Conservation (phyloP, 1,140 invertebrate species). For the Formica exsecta region DNA sequence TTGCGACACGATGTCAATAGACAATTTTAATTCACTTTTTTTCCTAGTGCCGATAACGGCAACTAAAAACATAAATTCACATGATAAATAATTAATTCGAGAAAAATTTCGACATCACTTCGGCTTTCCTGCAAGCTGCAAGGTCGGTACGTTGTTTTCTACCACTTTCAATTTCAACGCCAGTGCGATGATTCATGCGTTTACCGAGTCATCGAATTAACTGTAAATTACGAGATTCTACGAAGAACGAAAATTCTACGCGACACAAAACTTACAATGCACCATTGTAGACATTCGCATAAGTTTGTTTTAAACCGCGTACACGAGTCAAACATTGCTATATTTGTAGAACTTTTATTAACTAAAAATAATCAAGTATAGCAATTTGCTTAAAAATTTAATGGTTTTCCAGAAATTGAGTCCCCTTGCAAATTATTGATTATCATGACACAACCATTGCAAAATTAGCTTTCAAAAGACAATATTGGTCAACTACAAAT, state of each 20-base stretch:
- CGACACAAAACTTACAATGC: background rate
- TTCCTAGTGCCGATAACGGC: background rate
- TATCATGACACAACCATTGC: background rate
- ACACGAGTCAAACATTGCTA: background rate
- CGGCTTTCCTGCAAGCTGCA: background rate
- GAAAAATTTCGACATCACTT: conserved; percentile 22
- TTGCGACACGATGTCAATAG: background rate
- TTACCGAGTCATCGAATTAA: background rate
- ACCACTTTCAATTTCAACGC: background rate
- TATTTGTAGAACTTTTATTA: background rate
- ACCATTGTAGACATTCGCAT: background rate
- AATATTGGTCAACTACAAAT: background rate
- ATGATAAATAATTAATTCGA: conserved; percentile 49
- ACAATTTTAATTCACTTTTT: background rate
- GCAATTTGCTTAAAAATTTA: no score
- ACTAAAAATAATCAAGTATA: background rate
- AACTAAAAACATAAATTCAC: background rate
- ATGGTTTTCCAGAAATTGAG: background rate
- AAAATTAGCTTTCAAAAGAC: background rate
- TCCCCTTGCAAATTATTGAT: background rate
- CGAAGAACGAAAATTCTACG: conserved; percentile 9
- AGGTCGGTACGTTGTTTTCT: background rate
- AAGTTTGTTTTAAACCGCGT: background rate
- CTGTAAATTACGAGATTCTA: background rate
- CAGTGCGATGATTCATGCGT: background rate